Percentiles rank a stretch among this genome's conserved stretches.
These are phyloP conservation scores for Alethe diademata DNA, from an alignment of 2,113 vertebrate species.

Conservation along the genomic window DNA sequence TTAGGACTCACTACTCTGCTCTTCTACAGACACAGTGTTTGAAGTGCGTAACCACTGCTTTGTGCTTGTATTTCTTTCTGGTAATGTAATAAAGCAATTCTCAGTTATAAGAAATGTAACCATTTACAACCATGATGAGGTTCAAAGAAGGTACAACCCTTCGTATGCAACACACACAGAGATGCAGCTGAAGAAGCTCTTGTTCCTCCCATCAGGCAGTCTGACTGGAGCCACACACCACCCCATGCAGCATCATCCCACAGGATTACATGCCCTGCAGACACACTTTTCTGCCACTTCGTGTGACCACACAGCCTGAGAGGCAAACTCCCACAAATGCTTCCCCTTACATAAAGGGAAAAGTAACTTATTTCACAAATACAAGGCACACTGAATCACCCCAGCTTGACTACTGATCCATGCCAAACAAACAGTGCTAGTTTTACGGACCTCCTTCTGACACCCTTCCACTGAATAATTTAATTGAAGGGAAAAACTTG, in stretches of 20 bases:
- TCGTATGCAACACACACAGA: fast-evolving
- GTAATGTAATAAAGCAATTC: not conserved
- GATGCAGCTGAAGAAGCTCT: not conserved
- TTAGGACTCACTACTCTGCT: not conserved
- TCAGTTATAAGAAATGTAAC: not conserved
- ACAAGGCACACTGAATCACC: not conserved
- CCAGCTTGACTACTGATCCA: not conserved
- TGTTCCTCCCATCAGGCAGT: fast-evolving
- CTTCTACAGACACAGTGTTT: not conserved
- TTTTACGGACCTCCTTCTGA: not conserved
- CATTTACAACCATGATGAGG: fast-evolving
- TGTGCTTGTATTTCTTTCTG: not conserved
- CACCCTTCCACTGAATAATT: not conserved
- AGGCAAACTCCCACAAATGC: not conserved
- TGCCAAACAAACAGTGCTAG: not conserved
- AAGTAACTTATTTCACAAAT: not conserved
- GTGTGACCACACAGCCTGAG: not conserved
- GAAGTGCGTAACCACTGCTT: not conserved
- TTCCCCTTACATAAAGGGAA: not conserved
- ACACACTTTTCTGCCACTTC: not conserved
- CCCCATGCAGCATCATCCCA: fast-evolving
- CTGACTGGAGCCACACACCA: not conserved
- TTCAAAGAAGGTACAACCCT: not conserved
- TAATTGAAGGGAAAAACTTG: not conserved
- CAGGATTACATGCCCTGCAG: not conserved